Evolutionary conservation across 1,140 invertebrate species (phyloP).

Genomic region (Drosophila burlai): DNA sequence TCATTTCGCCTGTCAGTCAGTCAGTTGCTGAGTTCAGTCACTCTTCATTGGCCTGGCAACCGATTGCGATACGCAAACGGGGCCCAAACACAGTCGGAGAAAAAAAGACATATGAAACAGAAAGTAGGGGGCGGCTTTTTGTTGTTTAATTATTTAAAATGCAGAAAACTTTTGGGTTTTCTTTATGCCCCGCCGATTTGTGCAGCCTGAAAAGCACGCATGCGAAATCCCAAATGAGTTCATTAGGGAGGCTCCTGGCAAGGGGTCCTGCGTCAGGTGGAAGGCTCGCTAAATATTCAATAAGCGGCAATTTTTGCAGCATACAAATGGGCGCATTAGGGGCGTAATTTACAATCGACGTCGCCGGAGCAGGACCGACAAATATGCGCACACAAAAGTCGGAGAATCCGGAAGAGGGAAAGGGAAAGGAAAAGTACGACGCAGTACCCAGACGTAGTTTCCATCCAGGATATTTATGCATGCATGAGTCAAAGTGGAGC

Average conservation of each 20-base stretch:
- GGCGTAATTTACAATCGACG: slow-evolving; percentile 81
- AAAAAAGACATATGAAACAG: background rate
- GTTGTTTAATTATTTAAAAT: slow-evolving; percentile 80
- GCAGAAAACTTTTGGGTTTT: slow-evolving; percentile 55
- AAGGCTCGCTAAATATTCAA: slow-evolving; percentile 78
- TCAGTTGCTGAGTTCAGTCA: slow-evolving; percentile 42
- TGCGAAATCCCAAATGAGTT: slow-evolving; percentile 80
- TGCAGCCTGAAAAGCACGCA: slow-evolving; percentile 62
- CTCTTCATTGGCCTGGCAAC: slow-evolving; percentile 58
- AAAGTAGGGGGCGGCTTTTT: slow-evolving; percentile 24
- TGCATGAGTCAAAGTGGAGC: slow-evolving; percentile 24
- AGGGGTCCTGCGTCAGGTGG: slow-evolving; percentile 18
- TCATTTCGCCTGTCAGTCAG: slow-evolving; percentile 41
- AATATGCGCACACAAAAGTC: slow-evolving; percentile 61
- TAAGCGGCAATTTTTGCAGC: slow-evolving; percentile 83
- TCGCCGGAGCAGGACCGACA: slow-evolving; percentile 29
- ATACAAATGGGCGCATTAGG: slow-evolving; percentile 83
- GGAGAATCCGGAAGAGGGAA: slow-evolving; percentile 18
- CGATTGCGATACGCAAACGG: slow-evolving; percentile 31
- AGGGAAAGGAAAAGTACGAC: background rate
- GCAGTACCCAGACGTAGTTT: slow-evolving; percentile 50
- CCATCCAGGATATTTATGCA: slow-evolving; percentile 44
- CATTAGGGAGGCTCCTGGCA: slow-evolving; percentile 49
- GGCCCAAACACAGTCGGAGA: slow-evolving; percentile 4
- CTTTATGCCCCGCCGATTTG: slow-evolving; percentile 20